Evolutionary conservation across 2,113 vertebrate species (phyloP).

Genomic region (Dicrurus megarhynchus): DNA sequence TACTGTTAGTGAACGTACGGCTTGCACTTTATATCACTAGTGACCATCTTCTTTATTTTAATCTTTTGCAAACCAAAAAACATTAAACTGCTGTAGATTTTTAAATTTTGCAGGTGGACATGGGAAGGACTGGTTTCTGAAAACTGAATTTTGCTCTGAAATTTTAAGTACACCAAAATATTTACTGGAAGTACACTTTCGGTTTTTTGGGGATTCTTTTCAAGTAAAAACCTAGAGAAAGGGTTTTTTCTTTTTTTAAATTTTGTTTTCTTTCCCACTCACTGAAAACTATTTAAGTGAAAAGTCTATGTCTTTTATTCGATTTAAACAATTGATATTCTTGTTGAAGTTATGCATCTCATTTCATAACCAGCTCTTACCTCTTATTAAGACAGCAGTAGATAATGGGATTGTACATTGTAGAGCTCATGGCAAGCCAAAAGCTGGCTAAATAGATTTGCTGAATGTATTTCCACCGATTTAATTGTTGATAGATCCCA

Average conservation of each 20-base stretch:
- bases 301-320: background rate
- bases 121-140: background rate
- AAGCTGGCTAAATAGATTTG: constrained; percentile 93
- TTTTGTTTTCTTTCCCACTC: background rate
- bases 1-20: background rate
- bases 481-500: constrained; percentile 82
- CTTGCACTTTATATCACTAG: background rate
- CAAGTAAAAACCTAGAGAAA: background rate
- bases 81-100: background rate
- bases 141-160: background rate
- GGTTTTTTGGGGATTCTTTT: background rate
- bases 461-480: constrained; percentile 91
- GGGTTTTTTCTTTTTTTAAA: background rate
- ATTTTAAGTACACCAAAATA: background rate
- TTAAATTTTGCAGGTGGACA: background rate
- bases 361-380: constrained; percentile 65
- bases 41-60: background rate
- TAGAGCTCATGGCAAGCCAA: constrained; percentile 98
- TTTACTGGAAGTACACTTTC: background rate
- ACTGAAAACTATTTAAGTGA: background rate
- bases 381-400: constrained; percentile 98
- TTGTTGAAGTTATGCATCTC: background rate
- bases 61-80: background rate
- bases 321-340: background rate
- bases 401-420: constrained; percentile 99